Conservation (phyloP, 1,140 invertebrate genomes). For the Arctopsyche grandis region DNA sequence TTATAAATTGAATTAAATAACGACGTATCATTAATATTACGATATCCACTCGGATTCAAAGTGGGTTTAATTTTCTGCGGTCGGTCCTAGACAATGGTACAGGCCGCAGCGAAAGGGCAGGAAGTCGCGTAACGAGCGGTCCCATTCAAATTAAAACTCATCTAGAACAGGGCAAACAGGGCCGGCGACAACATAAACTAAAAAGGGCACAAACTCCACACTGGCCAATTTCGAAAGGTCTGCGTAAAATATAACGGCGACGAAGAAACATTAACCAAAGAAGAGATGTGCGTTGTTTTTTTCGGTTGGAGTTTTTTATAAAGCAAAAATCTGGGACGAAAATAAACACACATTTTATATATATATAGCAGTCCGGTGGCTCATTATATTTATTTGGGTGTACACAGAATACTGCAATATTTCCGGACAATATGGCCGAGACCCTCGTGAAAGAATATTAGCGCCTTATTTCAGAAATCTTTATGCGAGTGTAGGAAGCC, state of each 20-base stretch:
- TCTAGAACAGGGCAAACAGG: conserved; percentile 22
- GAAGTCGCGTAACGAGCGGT: conserved; percentile 36
- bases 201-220: conserved; percentile 10
- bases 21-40: too few species aligned
- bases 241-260: background rate
- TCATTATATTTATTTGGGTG: too few species aligned
- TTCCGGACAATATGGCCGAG: background rate
- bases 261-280: background rate
- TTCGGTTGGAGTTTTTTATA: too few species aligned
- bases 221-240: background rate
- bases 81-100: too few species aligned
- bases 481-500: background rate
- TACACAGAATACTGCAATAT: background rate
- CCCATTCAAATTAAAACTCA: conserved; percentile 46
- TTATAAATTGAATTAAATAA: too few species aligned
- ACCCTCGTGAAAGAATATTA: background rate
- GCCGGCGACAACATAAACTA: conserved; percentile 4
- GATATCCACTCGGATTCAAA: too few species aligned
- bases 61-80: too few species aligned
- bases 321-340: too few species aligned
- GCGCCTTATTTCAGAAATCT: background rate
- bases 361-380: too few species aligned
- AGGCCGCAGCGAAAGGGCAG: background rate
- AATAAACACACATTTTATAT: too few species aligned
- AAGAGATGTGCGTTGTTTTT: too few species aligned